A percentile compares a stretch with the other conserved stretches of the same genome.
These are phyloP conservation scores for Dicaeum eximium DNA, from an alignment of 2,113 vertebrate genomes.

Conservation along the genomic window DNA sequence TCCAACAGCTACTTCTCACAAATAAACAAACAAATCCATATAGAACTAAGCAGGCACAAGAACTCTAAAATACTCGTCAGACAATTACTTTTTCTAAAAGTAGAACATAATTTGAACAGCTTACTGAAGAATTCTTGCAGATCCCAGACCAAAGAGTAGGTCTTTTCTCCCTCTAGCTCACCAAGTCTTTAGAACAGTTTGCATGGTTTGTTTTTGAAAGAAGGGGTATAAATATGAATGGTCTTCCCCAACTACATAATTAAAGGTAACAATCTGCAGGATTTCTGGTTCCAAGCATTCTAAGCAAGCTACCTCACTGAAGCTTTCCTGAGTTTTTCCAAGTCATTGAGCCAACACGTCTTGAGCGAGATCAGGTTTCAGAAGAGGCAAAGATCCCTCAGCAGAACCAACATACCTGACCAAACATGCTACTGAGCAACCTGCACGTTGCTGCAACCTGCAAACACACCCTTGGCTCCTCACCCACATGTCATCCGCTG, in stretches of 20 bases:
- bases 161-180: not conserved
- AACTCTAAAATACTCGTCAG: not conserved
- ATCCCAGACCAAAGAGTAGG: not conserved
- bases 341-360: accelerated
- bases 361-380: not conserved
- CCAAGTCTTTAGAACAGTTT: not conserved
- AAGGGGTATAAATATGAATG: not conserved
- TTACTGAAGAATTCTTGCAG: not conserved
- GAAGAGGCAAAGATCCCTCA: not conserved
- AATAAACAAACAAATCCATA: not conserved
- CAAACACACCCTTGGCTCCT: not conserved
- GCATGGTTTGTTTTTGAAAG: not conserved
- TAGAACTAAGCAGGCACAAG: not conserved
- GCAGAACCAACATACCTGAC: not conserved
- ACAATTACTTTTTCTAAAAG: not conserved
- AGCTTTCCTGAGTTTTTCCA: not conserved
- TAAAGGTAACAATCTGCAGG: not conserved
- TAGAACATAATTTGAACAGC: not conserved
- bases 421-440: accelerated
- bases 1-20: not conserved
- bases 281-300: not conserved
- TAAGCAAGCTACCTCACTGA: not conserved
- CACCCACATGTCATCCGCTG: not conserved
- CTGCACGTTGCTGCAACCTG: not conserved
- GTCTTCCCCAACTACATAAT: not conserved